Evolutionary conservation across 2,888 invertebrate genomes (phyloP).

Genomic region (Dolomedes plantarius): DNA sequence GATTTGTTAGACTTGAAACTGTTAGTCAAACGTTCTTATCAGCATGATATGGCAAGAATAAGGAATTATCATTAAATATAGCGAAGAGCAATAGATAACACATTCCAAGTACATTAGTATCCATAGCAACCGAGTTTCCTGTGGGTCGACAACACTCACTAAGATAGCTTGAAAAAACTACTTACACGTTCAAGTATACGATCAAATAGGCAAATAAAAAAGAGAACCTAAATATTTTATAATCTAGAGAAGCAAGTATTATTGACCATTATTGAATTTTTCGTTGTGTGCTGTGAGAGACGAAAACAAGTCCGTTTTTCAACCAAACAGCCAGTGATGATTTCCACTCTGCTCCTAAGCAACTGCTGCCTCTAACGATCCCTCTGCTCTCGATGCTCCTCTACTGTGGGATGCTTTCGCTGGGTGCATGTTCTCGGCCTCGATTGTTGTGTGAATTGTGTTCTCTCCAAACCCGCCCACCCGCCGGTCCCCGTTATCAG

Average conservation of each 20-base stretch:
- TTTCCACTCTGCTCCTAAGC: constrained; percentile 38
- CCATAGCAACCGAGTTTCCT: constrained; percentile 25
- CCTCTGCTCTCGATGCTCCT: constrained; percentile 22
- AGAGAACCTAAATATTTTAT: constrained; percentile 22
- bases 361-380: constrained; percentile 36
- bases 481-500: constrained; percentile 59
- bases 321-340: constrained; percentile 29
- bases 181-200: constrained; percentile 35
- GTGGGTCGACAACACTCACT: not conserved
- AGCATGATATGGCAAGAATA: constrained; percentile 68
- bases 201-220: constrained; percentile 52
- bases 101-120: constrained; percentile 41
- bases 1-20: not conserved
- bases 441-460: not conserved
- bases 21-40: constrained; percentile 67
- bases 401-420: constrained; percentile 8
- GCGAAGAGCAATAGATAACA: constrained; percentile 6
- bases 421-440: not conserved
- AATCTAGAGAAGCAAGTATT: constrained; percentile 7
- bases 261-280: constrained; percentile 15
- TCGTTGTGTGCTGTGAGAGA: constrained; percentile 53
- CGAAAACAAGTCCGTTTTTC: constrained; percentile 10
- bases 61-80: constrained; percentile 24
- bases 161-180: constrained; percentile 24
- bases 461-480: constrained; percentile 60